Evolutionary conservation across 2,797 vertebrate genomes (phyloP).

Genomic region (Schizopygopsis pylzovi): DNA sequence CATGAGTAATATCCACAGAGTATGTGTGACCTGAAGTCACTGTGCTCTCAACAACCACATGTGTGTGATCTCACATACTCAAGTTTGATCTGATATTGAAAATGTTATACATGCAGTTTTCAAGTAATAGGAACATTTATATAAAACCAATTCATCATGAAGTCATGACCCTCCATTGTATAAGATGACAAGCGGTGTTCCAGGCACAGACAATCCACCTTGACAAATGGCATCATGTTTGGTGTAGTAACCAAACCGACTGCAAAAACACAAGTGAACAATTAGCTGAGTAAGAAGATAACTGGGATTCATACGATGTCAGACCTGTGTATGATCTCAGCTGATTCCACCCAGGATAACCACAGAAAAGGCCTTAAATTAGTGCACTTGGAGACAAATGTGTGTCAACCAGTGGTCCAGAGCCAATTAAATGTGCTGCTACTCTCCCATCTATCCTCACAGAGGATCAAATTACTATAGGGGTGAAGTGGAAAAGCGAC

Average conservation of each 20-base stretch:
- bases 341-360: slow-evolving; percentile 51
- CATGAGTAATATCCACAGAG: slow-evolving; percentile 11
- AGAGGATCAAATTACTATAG: slow-evolving; percentile 62
- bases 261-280: slow-evolving; percentile 63
- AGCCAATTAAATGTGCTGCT: slow-evolving; percentile 44
- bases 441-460: slow-evolving; percentile 28
- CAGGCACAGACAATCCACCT: slow-evolving; percentile 62
- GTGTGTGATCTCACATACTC: slow-evolving; percentile 61
- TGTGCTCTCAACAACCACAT: slow-evolving; percentile 34
- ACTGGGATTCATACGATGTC: too few relatives aligned
- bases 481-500: slow-evolving; percentile 52
- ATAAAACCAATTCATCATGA: slow-evolving; percentile 54
- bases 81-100: slow-evolving; percentile 23
- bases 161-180: slow-evolving; percentile 63
- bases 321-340: slow-evolving; percentile 61
- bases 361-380: slow-evolving; percentile 56
- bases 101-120: slow-evolving; percentile 13
- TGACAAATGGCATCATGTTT: slow-evolving; percentile 72
- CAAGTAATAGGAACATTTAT: not conserved
- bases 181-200: slow-evolving; percentile 58
- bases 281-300: slow-evolving; percentile 65
- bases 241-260: slow-evolving; percentile 59
- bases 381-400: slow-evolving; percentile 40
- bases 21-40: not conserved
- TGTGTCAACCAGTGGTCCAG: slow-evolving; percentile 66